A percentile compares a stretch with the other conserved stretches of the same genome.
These are phyloP conservation scores for Echinometra lucunter DNA, from an alignment of 53 echinoderm and acorn worm genomes.

Conservation along the genomic window DNA sequence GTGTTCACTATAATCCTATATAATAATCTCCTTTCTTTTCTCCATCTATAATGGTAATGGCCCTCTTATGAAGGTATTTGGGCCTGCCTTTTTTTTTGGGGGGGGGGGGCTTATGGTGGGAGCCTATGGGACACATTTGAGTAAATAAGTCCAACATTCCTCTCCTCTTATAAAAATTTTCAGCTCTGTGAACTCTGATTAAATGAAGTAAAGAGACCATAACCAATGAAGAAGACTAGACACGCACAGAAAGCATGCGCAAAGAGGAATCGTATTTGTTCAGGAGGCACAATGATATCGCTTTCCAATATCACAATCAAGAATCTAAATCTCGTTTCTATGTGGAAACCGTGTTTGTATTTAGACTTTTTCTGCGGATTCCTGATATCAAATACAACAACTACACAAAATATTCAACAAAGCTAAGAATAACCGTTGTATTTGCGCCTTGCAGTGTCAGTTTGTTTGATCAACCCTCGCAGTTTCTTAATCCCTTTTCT, in stretches of 20 bases:
- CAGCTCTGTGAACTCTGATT: neutral
- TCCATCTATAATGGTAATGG: no score
- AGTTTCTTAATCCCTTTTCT: conserved; percentile 41
- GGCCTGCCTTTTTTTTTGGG: neutral
- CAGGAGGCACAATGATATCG: neutral
- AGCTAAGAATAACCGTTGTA: conserved; percentile 30
- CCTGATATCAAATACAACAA: conserved; percentile 14
- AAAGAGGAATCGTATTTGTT: neutral
- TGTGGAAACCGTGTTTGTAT: neutral
- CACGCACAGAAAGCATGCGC: neutral
- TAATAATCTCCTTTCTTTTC: no score
- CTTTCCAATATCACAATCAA: neutral
- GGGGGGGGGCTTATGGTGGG: neutral
- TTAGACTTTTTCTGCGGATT: neutral
- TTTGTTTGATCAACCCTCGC: conserved; percentile 46
- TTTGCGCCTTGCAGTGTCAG: neutral
- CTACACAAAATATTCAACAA: conserved; percentile 41
- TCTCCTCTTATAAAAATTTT: neutral
- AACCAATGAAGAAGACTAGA: neutral
- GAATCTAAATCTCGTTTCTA: neutral
- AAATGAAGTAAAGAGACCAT: neutral
- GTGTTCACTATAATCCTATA: no score
- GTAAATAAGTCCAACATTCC: no score
- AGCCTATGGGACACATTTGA: no score
- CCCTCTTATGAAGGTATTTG: neutral